These are phyloP conservation scores for Barbus barbus DNA, from an alignment of 2,113 vertebrate genomes.

Conservation along the genomic window DNA sequence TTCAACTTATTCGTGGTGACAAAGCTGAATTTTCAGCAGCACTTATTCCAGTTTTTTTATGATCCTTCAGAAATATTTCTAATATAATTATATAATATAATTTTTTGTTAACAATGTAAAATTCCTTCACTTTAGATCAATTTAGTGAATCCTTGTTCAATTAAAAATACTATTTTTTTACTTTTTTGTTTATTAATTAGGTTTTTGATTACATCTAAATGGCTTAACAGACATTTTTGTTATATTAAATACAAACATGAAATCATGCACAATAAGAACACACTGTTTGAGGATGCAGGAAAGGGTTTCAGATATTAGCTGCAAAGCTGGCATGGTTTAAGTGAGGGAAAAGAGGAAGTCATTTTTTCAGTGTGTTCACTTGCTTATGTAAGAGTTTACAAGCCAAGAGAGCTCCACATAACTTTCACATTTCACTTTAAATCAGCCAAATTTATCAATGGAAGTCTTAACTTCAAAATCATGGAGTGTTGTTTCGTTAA, in stretches of 20 bases:
- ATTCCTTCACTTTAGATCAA: background rate
- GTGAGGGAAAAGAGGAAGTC: slow-evolving; percentile 34
- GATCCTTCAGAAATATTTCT: background rate
- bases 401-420: background rate
- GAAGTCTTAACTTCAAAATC: background rate
- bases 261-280: slow-evolving; percentile 5
- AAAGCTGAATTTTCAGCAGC: too few relatives aligned
- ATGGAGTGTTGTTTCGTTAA: background rate
- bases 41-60: background rate
- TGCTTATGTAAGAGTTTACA: slow-evolving; percentile 38
- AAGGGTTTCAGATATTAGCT: slow-evolving; percentile 26
- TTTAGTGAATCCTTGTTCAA: background rate
- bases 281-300: slow-evolving; percentile 19
- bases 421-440: background rate
- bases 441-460: background rate
- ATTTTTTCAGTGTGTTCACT: background rate
- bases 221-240: background rate
- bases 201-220: background rate
- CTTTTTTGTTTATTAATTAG: background rate
- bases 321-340: background rate
- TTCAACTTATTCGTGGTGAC: too few relatives aligned
- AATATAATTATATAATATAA: too few relatives aligned
- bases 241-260: background rate
- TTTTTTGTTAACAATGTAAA: background rate
- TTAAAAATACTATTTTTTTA: background rate